Base-by-base conservation (phyloP, 2,113 vertebrate species). In the Origma solitaria region DNA sequence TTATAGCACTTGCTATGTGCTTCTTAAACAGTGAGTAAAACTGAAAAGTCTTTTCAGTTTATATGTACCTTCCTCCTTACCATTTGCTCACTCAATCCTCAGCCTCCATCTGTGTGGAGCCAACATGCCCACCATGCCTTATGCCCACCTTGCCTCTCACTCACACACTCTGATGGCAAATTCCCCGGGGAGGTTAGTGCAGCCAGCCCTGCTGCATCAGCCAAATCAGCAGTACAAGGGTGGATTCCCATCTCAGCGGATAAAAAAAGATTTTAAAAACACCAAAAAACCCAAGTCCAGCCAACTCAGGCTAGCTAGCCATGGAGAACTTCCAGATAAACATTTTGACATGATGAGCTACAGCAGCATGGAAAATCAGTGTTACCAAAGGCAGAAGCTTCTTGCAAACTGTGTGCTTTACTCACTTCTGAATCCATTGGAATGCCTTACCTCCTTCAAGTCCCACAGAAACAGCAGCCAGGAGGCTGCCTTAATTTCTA, bases 1-100 rank as follows among this genome's bases (percentile, higher is more conserved):
- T 92, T 79, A 69, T 60, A 94, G 81, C 45, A 3, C 86, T 92
- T 87, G 30, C 66, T 92, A 42, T 45, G 25, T 73, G 90, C 78
- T 89, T 89, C 61, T 94, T 47, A 88, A 85, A 91, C 73, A 90
- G 70, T 49, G 82, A 95, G 42, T 44, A 89, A 95, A 95, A 87
- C 77, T 85, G 87, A 82, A 61, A 92, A 86, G 61, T 62, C 75
- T 94, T 77, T 83, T 71, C 73, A 69, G 70, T 89, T 85, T 69
- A 50, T 42, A 38, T 38, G 37, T 88, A 68, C 54, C 83, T 95
- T 92, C 95, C 72, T 93, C 95, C 78, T 88, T 96, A 93, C 84
- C 78, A 44, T 77, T 97, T 97, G 96, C 88, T 97, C 96, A 94
- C 82, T 90, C 86, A 95, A 30, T 54, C 57, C 87, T 96, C 56